Evolutionary conservation across 2,113 vertebrate genomes (phyloP), one percentile per base, ranked within the genome.

Genomic region (Numenius arquata): DNA sequence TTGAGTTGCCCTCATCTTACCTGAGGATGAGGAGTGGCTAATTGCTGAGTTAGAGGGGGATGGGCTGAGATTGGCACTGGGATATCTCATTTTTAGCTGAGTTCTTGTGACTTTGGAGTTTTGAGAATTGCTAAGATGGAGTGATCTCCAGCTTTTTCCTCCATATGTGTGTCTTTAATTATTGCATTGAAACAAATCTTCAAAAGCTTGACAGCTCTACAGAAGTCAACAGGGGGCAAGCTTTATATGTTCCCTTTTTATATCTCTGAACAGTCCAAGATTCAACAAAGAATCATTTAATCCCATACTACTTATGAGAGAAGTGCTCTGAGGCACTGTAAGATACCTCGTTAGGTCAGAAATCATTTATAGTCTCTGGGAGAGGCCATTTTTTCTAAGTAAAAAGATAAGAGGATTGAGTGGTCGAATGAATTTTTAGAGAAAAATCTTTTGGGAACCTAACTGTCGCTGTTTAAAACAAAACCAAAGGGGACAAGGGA

Each of bases 81-180:
- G 21, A 8, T 48, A 30, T 40, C 32, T 77, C 17, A 20, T 34
- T 58, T 82, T 59, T 13, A 16, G 10, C 23, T 12, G 45, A 70
- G 15, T 32, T 45, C 9, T 61, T 40, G 34, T 0, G 0, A 23
- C 29, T 73, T n/a, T 4, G n/a, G 27, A 40, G 41, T n/a, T 82
- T 80, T 70, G 65, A 41, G 29, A 87, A 9, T 73, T 43, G 32
- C 22, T 50, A 47, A 70, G 0, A 5, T 77, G 87, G 34, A 32
- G 18, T 50, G 1, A 17, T 89, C 9, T 48, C 19, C 29, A 62
- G 29, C 9, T 66, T 58, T 80, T 55, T 20, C 17, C 45, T 88
- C 29, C 23, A 3, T 38, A 34, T 29, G 34, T 63, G 5, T 40
- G 27, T 77, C 45, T 77, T 72, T 38, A 63, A 67, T 61, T 5